Evolutionary conservation across 2,888 invertebrate genomes (phyloP), one percentile per base, ranked within the genome.

Genomic region (Galerucella nymphaeae): DNA sequence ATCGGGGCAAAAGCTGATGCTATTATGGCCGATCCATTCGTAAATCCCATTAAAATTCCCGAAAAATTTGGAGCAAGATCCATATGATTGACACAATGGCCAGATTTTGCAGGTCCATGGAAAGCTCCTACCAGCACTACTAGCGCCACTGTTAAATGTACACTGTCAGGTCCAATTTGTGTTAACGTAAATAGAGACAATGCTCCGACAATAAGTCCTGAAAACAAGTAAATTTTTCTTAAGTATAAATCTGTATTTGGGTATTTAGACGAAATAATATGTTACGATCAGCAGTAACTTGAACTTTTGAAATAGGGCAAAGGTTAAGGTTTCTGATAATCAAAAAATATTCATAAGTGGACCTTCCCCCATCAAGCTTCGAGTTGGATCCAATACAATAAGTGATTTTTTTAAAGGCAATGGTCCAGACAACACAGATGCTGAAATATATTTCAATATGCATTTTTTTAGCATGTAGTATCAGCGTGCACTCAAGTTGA

Each of bases 31-130:
- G 90, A 87, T 8, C 92, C 92, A 83, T 95, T 95, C 1, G 94
- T 94, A 79, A 95, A 91, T 10, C 95, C 95, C 94, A 95, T 94
- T 78, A 95, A 85, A 0, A 92, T 91, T 48, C 95, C 95, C 5
- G 95, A 93, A 84, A 93, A 94, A 84, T 94, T 94, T 0, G 95
- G 95, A 6, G 95, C 93, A 66, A 96, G 87, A 86, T 96, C 95
- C 77, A 96, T 93, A 82, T 95, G 95, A 77, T 94, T 95, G 20
- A 91, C 89, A 88, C 91, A 89, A 82, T 91, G 93, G 2, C 94
- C 94, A 64, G 92, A 90, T 79, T 92, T 94, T 67, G 92, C 90
- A 2, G 92, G 91, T 0, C 93, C 91, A 79, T 94, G 94, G 2
- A 93, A 88, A 0, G 93, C 92, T 0, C 94, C 93, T 0, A 94